Conservation (phyloP, 2,113 vertebrate genomes). For the Cyprichromis sp. region DNA sequence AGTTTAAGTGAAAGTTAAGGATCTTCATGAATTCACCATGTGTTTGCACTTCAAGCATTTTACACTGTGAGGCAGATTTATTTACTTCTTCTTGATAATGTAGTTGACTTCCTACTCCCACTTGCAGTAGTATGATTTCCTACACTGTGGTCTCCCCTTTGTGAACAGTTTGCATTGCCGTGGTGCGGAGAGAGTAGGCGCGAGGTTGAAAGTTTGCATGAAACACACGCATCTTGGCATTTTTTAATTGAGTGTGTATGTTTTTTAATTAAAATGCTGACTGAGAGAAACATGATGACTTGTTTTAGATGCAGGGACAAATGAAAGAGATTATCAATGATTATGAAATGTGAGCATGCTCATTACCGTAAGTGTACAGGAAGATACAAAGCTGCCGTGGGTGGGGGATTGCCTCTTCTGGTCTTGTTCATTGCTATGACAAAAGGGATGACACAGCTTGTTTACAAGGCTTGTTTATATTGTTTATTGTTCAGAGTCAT, state of each 20-base stretch:
- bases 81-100: not conserved
- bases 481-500: not conserved
- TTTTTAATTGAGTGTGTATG: not conserved
- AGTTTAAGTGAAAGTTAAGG: not conserved
- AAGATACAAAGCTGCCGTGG: constrained; percentile 70
- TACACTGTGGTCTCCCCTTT: constrained; percentile 23
- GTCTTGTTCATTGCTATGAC: constrained; percentile 29
- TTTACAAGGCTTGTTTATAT: constrained; percentile 15
- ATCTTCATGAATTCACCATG: not conserved
- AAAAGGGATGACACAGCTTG: constrained; percentile 24
- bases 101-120: constrained; percentile 12
- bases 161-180: constrained; percentile 17
- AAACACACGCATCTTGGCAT: not conserved
- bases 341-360: constrained; percentile 58
- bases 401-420: constrained; percentile 73
- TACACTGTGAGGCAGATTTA: not conserved
- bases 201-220: not conserved
- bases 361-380: constrained; percentile 78
- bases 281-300: not conserved
- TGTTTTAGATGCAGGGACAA: not conserved
- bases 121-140: constrained; percentile 36
- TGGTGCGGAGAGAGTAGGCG: not conserved
- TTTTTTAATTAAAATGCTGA: not conserved
- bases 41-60: not conserved
- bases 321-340: not conserved